Base-by-base conservation (phyloP, 2,888 invertebrate species). In the Andrena flavipes region DNA sequence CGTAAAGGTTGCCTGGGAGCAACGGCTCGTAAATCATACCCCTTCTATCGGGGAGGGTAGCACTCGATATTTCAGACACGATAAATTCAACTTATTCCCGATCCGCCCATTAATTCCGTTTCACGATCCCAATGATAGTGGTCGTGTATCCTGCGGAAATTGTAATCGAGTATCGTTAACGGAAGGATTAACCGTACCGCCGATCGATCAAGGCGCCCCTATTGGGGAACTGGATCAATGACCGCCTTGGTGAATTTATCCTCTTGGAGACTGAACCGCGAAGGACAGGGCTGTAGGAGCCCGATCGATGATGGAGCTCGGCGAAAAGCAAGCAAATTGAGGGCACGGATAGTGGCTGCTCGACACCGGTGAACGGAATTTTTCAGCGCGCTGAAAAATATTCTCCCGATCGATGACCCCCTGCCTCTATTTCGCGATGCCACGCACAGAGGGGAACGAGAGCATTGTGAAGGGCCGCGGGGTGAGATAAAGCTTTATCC, bases 301-400 rank as follows among this genome's bases (percentile, higher is more conserved):
- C 8, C 54, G 42, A 56, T 68, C 54, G 54, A 30, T 35, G 54
- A 65, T 65, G 64, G 59, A 70, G 56, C 26, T 29, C 49, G 49
- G 54, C 29, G 16, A 42, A 65, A 64, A 26, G 30, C 7, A 10
- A 16, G 30, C 16, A 56, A 42, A 59, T 49, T 8, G 72, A 54
- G 65, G 56, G 10, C 30, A 59, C 5, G 30, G 35, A 10, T 48
- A 42, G 64, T 20, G 65, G 29, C n/a, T 33, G 54, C 20, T 73
- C 13, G 33, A 29, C 42, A 42, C 42, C 23, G 63, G 33, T 8
- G 60, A 35, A 29, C 62, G 16, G 54, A 63, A 80, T 33, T 65
- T 80, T 80, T 65, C 71, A 79, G 5, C 42, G 65, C 8, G 30
- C 71, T 33, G 62, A 16, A 33, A 80, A 71, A 80, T 80, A 60